Percentiles rank a stretch among this genome's conserved stretches.
Evolutionary conservation across 2,797 vertebrate species (phyloP).

Genomic region (Coluber constrictor): DNA sequence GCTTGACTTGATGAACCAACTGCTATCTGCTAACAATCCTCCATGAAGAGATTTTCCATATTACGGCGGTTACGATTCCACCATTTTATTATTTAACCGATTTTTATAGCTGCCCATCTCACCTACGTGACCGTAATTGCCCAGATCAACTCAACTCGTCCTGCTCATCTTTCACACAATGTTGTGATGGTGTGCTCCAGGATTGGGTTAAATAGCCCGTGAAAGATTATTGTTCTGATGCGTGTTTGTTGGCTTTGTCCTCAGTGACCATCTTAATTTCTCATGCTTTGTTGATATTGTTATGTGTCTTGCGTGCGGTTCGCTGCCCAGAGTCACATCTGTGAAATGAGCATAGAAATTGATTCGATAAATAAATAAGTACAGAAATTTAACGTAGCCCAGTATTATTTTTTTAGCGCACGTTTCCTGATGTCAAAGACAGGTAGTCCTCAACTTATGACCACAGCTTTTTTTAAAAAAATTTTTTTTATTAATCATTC

Average conservation of each 20-base stretch:
- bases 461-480: too few species aligned
- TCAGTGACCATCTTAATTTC: neutral
- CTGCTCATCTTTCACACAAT: neutral
- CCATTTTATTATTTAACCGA: neutral
- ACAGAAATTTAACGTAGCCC: neutral
- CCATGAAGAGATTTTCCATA: neutral
- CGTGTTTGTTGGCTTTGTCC: neutral
- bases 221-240: neutral
- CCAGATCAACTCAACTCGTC: neutral
- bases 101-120: neutral
- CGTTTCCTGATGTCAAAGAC: neutral
- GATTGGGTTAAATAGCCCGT: neutral
- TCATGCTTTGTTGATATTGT: neutral
- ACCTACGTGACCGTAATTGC: neutral
- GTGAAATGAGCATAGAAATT: neutral
- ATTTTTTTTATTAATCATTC: too few species aligned
- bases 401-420: neutral
- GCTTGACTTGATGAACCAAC: neutral
- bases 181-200: neutral
- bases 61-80: neutral
- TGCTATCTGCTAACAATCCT: neutral
- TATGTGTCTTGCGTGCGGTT: neutral
- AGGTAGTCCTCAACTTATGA: too few species aligned
- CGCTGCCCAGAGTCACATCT: neutral
- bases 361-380: neutral